Percentiles rank a stretch among this genome's conserved stretches.
Evolutionary conservation across 2,113 vertebrate genomes (phyloP).

Genomic region (Larimichthys polyactis): DNA sequence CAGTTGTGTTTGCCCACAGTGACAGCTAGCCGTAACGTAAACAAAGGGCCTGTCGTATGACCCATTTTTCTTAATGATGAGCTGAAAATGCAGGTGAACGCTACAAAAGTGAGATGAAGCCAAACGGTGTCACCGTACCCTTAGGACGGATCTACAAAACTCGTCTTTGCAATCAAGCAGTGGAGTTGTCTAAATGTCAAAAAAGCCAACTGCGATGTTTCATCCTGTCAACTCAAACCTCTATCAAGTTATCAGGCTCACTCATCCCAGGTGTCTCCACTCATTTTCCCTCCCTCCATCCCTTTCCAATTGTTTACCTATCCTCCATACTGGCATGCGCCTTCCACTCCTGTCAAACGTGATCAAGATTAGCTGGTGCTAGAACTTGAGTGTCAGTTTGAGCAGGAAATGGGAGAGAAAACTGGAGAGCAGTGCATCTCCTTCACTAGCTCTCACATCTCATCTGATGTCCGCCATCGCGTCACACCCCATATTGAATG

Average conservation of each 20-base stretch:
- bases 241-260: constrained; percentile 66
- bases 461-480: constrained; percentile 60
- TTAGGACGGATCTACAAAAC: not conserved
- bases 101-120: not conserved
- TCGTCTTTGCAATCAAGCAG: constrained; percentile 19
- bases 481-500: constrained; percentile 70
- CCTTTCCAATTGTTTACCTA: constrained; percentile 69
- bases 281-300: constrained; percentile 49
- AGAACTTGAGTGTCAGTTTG: constrained; percentile 63
- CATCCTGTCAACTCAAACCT: constrained; percentile 62
- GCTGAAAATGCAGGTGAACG: not conserved
- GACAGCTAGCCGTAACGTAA: not conserved
- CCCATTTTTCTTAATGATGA: not conserved
- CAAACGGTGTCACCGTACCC: not conserved
- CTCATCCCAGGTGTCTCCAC: constrained; percentile 69
- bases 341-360: constrained; percentile 78
- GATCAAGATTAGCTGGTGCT: constrained; percentile 71
- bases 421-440: constrained; percentile 62
- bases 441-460: constrained; percentile 72
- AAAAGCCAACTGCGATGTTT: constrained; percentile 62
- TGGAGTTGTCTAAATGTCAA: constrained; percentile 57
- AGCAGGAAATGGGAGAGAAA: constrained; percentile 75
- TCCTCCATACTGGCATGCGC: constrained; percentile 54
- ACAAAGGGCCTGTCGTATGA: constrained; percentile 4
- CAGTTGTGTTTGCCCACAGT: not conserved